Conservation (phyloP, 2,113 vertebrate genomes). For the Malurus melanocephalus region DNA sequence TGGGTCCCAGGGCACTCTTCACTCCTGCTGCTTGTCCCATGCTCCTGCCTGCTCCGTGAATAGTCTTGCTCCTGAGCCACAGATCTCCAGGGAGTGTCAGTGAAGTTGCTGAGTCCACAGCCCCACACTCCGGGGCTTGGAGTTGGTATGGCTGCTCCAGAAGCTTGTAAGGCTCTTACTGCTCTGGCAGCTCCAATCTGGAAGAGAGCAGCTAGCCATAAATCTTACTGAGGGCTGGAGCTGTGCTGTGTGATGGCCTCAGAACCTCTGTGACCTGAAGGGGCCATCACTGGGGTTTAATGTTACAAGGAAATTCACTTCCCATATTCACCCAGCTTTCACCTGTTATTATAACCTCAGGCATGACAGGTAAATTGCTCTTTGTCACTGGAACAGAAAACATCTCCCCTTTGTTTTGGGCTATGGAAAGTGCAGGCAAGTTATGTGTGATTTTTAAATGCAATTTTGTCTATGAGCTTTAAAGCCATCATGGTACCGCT, state of each 20-base stretch:
- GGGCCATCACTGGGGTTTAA: neutral
- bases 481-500: fast-evolving
- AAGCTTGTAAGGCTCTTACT: neutral
- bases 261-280: neutral
- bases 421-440: neutral
- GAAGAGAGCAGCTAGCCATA: neutral
- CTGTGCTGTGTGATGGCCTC: neutral
- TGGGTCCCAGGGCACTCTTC: neutral
- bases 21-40: neutral
- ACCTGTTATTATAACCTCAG: neutral
- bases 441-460: neutral
- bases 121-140: neutral
- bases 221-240: neutral
- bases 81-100: neutral
- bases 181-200: neutral
- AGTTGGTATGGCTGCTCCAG: neutral
- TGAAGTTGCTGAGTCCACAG: neutral
- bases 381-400: neutral
- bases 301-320: neutral
- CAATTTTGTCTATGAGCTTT: neutral
- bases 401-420: neutral
- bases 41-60: neutral
- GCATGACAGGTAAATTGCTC: neutral
- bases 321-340: neutral
- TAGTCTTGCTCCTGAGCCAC: neutral